These are phyloP conservation scores for Platichthys stellatus DNA, from an alignment of 2,113 vertebrate species.

Conservation along the genomic window DNA sequence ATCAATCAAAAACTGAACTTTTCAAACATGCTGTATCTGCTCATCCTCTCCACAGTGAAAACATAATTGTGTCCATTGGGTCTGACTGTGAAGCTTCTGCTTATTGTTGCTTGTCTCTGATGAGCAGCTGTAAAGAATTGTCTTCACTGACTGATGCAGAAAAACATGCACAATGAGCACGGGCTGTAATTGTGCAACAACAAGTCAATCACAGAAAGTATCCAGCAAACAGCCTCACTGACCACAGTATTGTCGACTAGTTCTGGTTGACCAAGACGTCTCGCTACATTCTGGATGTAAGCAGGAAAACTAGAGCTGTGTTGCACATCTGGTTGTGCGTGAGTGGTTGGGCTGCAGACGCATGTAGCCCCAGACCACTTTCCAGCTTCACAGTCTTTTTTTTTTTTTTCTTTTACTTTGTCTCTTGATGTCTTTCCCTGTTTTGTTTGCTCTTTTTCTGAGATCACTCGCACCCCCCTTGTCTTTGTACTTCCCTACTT, in stretches of 20 bases:
- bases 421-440: constrained; percentile 33
- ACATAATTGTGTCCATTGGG: background rate
- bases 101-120: constrained; percentile 29
- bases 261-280: constrained; percentile 50
- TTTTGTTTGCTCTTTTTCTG: constrained; percentile 39
- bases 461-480: constrained; percentile 19
- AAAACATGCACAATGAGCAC: constrained; percentile 36
- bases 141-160: constrained; percentile 42
- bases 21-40: background rate
- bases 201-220: constrained; percentile 50
- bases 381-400: background rate
- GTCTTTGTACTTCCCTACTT: constrained; percentile 13
- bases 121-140: constrained; percentile 27
- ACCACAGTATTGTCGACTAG: constrained; percentile 48
- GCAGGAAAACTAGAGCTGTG: constrained; percentile 40
- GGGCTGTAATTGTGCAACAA: constrained; percentile 40
- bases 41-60: background rate
- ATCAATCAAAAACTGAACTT: background rate
- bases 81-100: constrained; percentile 18
- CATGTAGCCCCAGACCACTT: constrained; percentile 28
- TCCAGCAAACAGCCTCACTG: constrained; percentile 48
- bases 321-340: constrained; percentile 53
- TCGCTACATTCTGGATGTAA: constrained; percentile 39
- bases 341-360: constrained; percentile 29
- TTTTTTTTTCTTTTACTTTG: background rate